Evolutionary conservation across 1,140 invertebrate genomes (phyloP), one percentile per base, ranked within the genome.

Genomic region (Euwallacea fornicatus): DNA sequence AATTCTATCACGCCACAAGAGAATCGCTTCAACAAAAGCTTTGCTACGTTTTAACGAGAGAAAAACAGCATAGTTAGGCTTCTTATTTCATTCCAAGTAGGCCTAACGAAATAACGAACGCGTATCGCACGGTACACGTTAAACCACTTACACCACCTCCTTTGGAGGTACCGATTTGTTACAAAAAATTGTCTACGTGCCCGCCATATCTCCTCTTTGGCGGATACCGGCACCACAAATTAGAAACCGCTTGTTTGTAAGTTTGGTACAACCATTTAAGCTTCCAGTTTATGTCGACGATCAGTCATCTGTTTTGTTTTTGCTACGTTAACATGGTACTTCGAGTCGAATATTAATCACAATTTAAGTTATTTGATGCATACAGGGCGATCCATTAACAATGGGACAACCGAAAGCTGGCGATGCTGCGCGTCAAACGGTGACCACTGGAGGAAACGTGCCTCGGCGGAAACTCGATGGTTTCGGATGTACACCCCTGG

Each of bases 121-220:
- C 54, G 66, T 68, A 68, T 68, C 66, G 66, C 66, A 68, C 54
- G 33, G 43, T 59, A 68, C 66, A 68, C 55, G 66, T 54, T 60
- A 68, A 68, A 68, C 66, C 66, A 68, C 66, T 68, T 68, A 68
- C 54, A 60, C 66, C 66, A 68, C 58, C 66, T 58, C 54, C 66
- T 60, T 60, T 68, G 66, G 66, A 65, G 63, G 63, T 42, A 55
- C 41, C 8, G 41, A 11, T 7, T 11, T 15, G 2, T 7, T 7
- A 61, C 6, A 65, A 65, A 64, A 65, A 65, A 65, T 65, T 65
- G 50, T 53, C 63, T 65, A 65, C 63, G 63, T 65, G 63, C 63
- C 50, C 47, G 16, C 43, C 63, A 55, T 65, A 65, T 65, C 63
- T 41, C 63, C 16, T 53, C 50, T 65, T 65, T 65, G 63, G 11